phyloP scores from a whole-genome alignment of 2,113 vertebrate genomes.

The Halcyon senegalensis region DNA sequence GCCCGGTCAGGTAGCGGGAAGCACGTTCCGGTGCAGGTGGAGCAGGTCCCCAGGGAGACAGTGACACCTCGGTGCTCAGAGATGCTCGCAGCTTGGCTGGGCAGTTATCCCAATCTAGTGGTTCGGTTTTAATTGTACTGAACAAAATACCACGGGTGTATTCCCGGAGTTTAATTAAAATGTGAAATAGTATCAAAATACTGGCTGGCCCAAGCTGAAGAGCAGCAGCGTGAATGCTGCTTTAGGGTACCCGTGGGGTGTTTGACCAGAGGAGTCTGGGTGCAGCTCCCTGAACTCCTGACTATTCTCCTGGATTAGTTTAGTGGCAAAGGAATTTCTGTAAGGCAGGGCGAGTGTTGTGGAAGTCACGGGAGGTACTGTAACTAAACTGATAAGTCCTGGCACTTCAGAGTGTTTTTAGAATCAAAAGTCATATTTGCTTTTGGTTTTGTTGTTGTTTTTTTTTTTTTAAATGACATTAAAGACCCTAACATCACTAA shows the following conservation, averaged over 20 bases:
- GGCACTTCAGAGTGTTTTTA: neutral
- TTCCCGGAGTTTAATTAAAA: neutral
- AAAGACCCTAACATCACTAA: neutral
- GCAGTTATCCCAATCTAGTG: fast-evolving
- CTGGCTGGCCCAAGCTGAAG: neutral
- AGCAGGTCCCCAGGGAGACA: neutral
- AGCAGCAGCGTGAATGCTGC: neutral
- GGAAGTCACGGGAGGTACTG: neutral
- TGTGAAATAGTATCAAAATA: neutral
- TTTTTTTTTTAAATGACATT: neutral
- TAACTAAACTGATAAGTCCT: neutral
- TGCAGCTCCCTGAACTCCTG: fast-evolving
- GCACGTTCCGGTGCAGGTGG: neutral
- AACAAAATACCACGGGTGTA: neutral
- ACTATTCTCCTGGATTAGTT: neutral
- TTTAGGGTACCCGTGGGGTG: neutral
- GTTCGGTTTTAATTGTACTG: neutral
- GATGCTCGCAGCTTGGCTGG: neutral
- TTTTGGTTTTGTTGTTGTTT: neutral
- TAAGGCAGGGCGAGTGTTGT: neutral
- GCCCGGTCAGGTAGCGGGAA: neutral
- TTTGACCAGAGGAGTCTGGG: neutral
- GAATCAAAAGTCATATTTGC: neutral
- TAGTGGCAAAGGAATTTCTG: neutral
- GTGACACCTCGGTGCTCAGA: neutral